Conservation (phyloP, 2,797 vertebrate genomes). For the Gobionotothen gibberifrons region DNA sequence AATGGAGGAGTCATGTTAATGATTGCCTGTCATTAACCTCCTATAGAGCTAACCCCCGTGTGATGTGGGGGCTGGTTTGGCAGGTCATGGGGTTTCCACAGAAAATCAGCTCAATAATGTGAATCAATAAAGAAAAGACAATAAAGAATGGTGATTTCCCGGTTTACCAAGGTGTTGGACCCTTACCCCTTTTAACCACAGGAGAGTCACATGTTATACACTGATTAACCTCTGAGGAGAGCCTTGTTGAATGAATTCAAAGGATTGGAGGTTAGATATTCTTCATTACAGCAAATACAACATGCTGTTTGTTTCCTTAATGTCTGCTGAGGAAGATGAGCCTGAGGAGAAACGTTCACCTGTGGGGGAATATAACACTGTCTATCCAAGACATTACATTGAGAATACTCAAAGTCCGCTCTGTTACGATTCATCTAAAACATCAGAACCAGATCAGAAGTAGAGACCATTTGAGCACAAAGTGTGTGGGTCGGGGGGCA, state of each 20-base stretch:
- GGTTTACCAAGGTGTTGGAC: constrained; percentile 32
- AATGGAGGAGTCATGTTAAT: constrained; percentile 57
- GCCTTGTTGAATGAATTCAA: constrained; percentile 2
- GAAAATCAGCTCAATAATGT: too few relatives aligned
- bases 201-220: constrained; percentile 4
- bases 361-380: too few relatives aligned
- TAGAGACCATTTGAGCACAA: too few relatives aligned
- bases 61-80: constrained; percentile 30
- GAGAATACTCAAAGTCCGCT: too few relatives aligned
- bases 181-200: not conserved
- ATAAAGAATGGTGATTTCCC: constrained; percentile 41
- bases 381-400: too few relatives aligned
- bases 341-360: too few relatives aligned
- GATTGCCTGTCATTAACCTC: constrained; percentile 68
- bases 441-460: too few relatives aligned
- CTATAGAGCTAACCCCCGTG: constrained; percentile 34
- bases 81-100: constrained; percentile 44
- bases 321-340: too few relatives aligned
- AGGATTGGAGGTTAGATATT: not conserved
- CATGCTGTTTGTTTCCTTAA: too few relatives aligned
- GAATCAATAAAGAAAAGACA: constrained; percentile 67
- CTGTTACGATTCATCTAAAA: too few relatives aligned
- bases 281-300: not conserved
- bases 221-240: constrained; percentile 8
- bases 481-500: too few relatives aligned